Conservation (phyloP, 2,888 invertebrate genomes). For the Dynastes maya region DNA sequence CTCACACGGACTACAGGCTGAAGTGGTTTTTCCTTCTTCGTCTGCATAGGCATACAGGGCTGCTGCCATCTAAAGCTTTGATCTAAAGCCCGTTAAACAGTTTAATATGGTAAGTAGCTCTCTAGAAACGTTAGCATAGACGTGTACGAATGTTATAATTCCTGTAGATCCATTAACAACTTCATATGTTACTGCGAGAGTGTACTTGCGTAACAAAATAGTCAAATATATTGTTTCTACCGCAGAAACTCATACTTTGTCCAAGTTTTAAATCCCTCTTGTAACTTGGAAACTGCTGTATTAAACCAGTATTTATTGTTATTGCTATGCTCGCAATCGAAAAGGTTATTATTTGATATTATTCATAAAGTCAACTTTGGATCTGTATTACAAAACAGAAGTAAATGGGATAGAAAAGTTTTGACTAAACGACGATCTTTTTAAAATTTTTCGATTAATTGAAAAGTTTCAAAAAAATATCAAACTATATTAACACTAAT, state of each 20-base stretch:
- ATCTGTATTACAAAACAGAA: no score
- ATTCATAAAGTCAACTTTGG: no score
- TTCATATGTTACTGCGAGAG: conserved; percentile 31
- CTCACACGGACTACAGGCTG: conserved; percentile 54
- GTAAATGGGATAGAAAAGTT: no score
- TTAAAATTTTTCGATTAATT: no score
- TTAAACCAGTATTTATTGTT: conserved; percentile 16
- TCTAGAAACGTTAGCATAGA: conserved; percentile 54
- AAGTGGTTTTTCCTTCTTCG: conserved; percentile 58
- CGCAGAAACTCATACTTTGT: conserved; percentile 42
- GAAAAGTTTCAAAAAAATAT: no score
- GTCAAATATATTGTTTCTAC: conserved; percentile 42
- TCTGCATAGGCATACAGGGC: conserved; percentile 47
- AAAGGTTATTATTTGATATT: no score
- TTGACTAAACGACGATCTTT: no score
- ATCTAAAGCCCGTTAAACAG: conserved; percentile 58
- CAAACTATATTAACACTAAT: no score
- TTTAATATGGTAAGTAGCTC: conserved; percentile 57
- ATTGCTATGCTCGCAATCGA: background rate
- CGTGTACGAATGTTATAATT: conserved; percentile 55
- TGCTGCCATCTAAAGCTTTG: conserved; percentile 58
- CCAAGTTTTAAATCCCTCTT: conserved; percentile 40
- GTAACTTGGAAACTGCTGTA: conserved; percentile 16
- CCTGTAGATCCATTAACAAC: conserved; percentile 56
- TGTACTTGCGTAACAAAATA: conserved; percentile 45